A percentile compares a stretch with the other conserved stretches of the same genome.
These are phyloP conservation scores for Aythya baeri DNA, from an alignment of 2,113 vertebrate species.

Conservation along the genomic window DNA sequence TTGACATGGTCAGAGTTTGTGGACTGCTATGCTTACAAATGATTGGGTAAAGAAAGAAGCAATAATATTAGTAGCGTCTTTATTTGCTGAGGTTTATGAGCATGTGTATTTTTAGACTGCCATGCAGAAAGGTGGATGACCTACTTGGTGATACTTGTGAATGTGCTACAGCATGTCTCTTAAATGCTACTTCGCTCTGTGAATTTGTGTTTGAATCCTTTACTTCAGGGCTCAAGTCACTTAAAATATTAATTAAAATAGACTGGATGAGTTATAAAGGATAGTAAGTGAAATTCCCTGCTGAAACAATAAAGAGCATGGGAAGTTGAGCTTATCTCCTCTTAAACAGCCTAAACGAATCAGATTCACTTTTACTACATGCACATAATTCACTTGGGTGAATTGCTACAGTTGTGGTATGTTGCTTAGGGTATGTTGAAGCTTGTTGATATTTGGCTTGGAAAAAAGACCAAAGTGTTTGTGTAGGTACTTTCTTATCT, in stretches of 20 bases:
- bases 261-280: neutral
- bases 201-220: neutral
- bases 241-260: neutral
- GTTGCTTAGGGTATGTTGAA: neutral
- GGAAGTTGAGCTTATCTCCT: neutral
- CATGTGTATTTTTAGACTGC: neutral
- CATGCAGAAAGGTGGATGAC: neutral
- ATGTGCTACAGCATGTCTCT: neutral
- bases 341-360: neutral
- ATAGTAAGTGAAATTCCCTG: neutral
- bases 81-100: neutral
- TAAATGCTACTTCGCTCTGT: neutral
- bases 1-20: conserved; percentile 4
- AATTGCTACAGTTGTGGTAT: neutral
- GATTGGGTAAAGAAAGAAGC: conserved; percentile 54
- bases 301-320: neutral
- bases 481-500: neutral
- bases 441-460: neutral
- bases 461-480: rapidly evolving
- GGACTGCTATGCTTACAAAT: conserved; percentile 28
- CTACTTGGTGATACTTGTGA: neutral
- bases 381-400: neutral
- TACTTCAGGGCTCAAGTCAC: neutral
- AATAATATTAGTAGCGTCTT: conserved; percentile 22
- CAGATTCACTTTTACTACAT: neutral